Evolutionary conservation across 2,888 invertebrate species (phyloP).

Genomic region (Leptinotarsa tumamoca): DNA sequence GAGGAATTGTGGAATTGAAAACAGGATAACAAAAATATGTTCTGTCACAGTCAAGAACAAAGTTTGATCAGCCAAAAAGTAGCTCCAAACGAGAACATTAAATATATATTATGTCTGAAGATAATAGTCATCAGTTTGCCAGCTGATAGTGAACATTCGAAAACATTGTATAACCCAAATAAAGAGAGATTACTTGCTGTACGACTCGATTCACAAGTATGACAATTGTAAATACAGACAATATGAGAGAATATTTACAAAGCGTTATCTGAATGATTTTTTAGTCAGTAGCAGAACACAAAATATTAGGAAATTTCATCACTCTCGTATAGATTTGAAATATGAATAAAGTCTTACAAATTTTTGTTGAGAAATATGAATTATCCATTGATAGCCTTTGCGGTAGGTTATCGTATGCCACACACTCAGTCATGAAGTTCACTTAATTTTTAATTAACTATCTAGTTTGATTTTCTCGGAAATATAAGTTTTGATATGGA

Average conservation of each 20-base stretch:
- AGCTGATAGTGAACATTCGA: not conserved
- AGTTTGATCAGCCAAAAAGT: not conserved
- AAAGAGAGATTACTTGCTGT: not conserved
- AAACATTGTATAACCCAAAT: constrained; percentile 17
- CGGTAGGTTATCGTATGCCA: not conserved
- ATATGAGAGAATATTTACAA: not conserved
- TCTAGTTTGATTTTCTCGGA: not conserved
- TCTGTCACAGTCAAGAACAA: no score
- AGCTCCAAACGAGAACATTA: not conserved
- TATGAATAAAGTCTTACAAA: not conserved
- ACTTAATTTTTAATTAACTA: not conserved
- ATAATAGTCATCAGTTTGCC: not conserved
- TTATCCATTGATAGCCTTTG: not conserved
- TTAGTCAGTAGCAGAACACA: not conserved
- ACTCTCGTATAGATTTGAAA: not conserved
- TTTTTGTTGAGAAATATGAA: not conserved
- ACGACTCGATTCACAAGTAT: not conserved
- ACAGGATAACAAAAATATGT: no score
- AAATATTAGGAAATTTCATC: not conserved
- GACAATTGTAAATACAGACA: constrained; percentile 12
- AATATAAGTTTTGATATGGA: not conserved
- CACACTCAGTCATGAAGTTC: not conserved
- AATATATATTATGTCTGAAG: not conserved
- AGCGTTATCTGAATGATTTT: not conserved
- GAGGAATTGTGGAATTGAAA: no score